phyloP scores from a whole-genome alignment of 2,113 vertebrate species.

The Pangasianodon gigas region DNA sequence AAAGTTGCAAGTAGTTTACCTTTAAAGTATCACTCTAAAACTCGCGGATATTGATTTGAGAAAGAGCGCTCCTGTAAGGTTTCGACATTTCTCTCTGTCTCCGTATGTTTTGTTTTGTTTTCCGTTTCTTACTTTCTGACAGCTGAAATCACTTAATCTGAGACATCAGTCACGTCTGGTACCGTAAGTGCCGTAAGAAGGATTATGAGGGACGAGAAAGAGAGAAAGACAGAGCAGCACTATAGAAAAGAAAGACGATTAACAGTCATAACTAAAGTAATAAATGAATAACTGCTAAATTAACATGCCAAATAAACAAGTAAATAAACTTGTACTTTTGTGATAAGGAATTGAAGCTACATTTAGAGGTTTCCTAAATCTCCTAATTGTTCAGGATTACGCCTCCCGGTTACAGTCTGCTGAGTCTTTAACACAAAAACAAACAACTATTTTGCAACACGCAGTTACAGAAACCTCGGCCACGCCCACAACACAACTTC shows the following conservation, averaged over 20 bases:
- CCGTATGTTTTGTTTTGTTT: neutral
- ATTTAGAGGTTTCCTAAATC: neutral
- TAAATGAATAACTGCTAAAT: neutral
- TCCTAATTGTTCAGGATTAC: slow-evolving; percentile 11
- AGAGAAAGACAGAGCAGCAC: neutral
- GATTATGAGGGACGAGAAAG: neutral
- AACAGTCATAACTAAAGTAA: neutral
- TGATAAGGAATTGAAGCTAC: neutral
- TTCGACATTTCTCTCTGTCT: neutral
- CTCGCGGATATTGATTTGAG: neutral
- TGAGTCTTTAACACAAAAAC: neutral
- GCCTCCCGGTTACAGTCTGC: neutral
- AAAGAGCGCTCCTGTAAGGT: neutral
- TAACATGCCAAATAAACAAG: too few relatives aligned
- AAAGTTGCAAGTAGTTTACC: neutral
- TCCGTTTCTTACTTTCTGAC: neutral
- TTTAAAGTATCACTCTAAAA: neutral
- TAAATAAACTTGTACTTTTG: too few relatives aligned
- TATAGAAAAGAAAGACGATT: neutral
- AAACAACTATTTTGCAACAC: neutral
- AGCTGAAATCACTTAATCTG: neutral
- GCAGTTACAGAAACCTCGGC: neutral
- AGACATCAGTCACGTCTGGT: neutral
- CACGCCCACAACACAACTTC: neutral
- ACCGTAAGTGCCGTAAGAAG: neutral